These are phyloP conservation scores for Myanophis thanlyinensis DNA, from an alignment of 2,113 vertebrate species.

Conservation along the genomic window DNA sequence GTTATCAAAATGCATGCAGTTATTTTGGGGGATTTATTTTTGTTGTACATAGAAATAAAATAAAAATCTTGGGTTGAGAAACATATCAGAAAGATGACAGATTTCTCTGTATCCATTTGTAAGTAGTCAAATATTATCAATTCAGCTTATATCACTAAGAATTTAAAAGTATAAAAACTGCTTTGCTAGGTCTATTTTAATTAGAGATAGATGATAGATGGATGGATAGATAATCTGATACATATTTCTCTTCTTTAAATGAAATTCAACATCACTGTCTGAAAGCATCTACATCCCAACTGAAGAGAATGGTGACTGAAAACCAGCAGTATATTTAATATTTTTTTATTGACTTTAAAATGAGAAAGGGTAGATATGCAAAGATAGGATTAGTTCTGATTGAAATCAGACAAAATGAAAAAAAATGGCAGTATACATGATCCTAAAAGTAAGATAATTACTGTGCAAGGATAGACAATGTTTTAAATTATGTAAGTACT, in stretches of 20 bases:
- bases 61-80: not conserved
- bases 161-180: not conserved
- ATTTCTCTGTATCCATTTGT: not conserved
- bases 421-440: not conserved
- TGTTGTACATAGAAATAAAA: not conserved
- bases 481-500: not conserved
- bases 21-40: not conserved
- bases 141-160: not conserved
- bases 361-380: not conserved
- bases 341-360: not conserved
- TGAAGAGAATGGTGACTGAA: not conserved
- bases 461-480: accelerated
- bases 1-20: not conserved
- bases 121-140: not conserved
- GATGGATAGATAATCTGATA: not conserved
- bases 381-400: not conserved
- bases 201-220: not conserved
- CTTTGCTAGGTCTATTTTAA: not conserved
- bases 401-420: not conserved
- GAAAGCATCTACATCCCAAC: not conserved
- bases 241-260: not conserved
- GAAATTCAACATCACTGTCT: not conserved
- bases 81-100: not conserved
- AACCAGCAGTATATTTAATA: not conserved
- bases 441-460: accelerated